Conservation (phyloP, 2,113 vertebrate species). For the Chloropsis hardwickii region DNA sequence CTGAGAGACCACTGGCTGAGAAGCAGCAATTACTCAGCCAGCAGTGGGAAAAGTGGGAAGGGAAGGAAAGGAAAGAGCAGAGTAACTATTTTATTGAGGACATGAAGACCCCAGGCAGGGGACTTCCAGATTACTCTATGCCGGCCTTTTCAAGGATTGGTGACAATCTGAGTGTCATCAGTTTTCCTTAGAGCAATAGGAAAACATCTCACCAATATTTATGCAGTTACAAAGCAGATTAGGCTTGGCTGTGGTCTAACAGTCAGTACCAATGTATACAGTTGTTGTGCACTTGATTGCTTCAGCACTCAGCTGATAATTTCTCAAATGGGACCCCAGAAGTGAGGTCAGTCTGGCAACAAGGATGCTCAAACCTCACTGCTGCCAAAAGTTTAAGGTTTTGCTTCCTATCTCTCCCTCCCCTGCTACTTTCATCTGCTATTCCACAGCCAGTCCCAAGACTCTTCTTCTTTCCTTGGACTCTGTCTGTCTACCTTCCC, state of each 20-base stretch:
- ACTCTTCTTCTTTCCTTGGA: background rate
- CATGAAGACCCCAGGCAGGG: background rate
- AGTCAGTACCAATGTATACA: background rate
- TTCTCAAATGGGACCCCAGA: background rate
- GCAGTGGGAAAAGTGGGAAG: background rate
- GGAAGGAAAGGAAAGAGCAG: background rate
- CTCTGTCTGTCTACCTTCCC: background rate
- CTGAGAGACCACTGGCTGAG: background rate
- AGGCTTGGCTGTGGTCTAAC: background rate
- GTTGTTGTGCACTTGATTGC: background rate
- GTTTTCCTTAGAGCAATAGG: background rate
- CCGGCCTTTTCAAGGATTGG: background rate
- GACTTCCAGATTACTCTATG: background rate
- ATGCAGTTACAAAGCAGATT: background rate
- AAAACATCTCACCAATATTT: background rate
- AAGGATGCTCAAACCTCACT: background rate
- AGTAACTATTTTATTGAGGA: background rate
- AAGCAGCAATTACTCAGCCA: background rate
- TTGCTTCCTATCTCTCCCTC: background rate
- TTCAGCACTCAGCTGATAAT: background rate
- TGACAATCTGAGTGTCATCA: background rate
- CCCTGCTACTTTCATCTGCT: background rate
- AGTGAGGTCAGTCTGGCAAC: background rate
- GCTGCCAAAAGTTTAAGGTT: background rate
- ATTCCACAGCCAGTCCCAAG: background rate